Percentiles rank a stretch among this genome's conserved stretches.
Conservation (phyloP, 2,113 vertebrate species). For the Sturnira hondurensis region DNA sequence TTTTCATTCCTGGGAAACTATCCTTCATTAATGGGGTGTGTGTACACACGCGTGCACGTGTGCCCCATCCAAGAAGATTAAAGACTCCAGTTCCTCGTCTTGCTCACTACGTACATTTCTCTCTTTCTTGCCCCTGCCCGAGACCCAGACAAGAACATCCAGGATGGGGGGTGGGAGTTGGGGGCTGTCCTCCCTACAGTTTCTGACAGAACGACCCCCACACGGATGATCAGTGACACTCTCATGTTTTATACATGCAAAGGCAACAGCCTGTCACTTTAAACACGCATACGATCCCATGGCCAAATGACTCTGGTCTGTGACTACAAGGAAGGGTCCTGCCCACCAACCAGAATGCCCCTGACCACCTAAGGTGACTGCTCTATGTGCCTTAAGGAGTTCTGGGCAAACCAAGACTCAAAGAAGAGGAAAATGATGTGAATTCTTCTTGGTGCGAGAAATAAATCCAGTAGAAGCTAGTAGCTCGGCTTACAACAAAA, state of each 20-base stretch:
- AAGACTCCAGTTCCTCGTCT: not conserved
- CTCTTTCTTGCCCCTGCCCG: not conserved
- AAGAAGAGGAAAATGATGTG: not conserved
- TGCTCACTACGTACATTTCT: accelerated
- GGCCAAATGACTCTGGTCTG: not conserved
- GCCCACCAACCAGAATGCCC: not conserved
- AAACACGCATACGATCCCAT: not conserved
- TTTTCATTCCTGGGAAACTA: not conserved
- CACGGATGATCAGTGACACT: not conserved
- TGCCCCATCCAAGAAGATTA: not conserved
- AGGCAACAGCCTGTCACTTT: not conserved
- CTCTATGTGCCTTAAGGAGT: no score
- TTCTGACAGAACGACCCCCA: not conserved
- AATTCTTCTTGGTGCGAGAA: not conserved
- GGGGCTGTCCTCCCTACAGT: not conserved
- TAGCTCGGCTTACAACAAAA: not conserved
- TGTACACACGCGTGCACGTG: accelerated
- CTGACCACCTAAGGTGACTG: not conserved
- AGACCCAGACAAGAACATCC: not conserved
- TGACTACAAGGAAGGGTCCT: not conserved
- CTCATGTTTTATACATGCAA: no score
- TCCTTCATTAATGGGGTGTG: not conserved
- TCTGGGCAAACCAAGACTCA: not conserved
- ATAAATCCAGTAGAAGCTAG: not conserved
- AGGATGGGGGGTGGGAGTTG: accelerated